A percentile compares a stretch with the other conserved stretches of the same genome.
Evolutionary conservation across 2,113 vertebrate species (phyloP).

Genomic region (Periophthalmodon schlosseri): DNA sequence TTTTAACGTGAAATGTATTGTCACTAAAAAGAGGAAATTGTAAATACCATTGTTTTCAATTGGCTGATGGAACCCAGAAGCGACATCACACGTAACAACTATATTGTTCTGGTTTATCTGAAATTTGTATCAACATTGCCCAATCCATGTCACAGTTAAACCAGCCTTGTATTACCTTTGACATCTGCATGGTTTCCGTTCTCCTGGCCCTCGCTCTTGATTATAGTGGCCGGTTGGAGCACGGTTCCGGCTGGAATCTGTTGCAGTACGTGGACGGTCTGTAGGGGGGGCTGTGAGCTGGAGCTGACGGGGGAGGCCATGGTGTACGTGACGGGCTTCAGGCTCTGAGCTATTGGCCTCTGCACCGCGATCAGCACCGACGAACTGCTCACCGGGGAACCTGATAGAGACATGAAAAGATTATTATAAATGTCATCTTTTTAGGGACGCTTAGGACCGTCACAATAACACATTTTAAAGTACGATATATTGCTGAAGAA

Average conservation of each 20-base stretch:
- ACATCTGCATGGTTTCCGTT: constrained; percentile 89
- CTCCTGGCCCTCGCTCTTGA: constrained; percentile 85
- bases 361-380: constrained; percentile 95
- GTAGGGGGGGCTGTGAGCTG: constrained; percentile 85
- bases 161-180: constrained; percentile 77
- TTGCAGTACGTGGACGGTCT: constrained; percentile 94
- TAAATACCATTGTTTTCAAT: too few species aligned
- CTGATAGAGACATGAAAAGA: constrained; percentile 57
- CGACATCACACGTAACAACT: too few species aligned
- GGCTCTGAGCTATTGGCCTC: constrained; percentile 85
- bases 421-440: too few species aligned
- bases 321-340: constrained; percentile 93
- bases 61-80: too few species aligned
- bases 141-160: too few species aligned
- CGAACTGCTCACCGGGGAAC: constrained; percentile 87
- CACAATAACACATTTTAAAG: too few species aligned
- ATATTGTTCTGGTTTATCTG: too few species aligned
- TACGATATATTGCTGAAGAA: too few species aligned
- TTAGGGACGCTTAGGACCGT: too few species aligned
- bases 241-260: constrained; percentile 86
- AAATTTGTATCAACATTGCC: too few species aligned
- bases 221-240: constrained; percentile 80
- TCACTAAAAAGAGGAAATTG: too few species aligned
- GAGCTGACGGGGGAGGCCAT: constrained; percentile 88
- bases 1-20: too few species aligned